Base-by-base conservation (phyloP, 2,113 vertebrate species). In the Benitochromis conjunctus region DNA sequence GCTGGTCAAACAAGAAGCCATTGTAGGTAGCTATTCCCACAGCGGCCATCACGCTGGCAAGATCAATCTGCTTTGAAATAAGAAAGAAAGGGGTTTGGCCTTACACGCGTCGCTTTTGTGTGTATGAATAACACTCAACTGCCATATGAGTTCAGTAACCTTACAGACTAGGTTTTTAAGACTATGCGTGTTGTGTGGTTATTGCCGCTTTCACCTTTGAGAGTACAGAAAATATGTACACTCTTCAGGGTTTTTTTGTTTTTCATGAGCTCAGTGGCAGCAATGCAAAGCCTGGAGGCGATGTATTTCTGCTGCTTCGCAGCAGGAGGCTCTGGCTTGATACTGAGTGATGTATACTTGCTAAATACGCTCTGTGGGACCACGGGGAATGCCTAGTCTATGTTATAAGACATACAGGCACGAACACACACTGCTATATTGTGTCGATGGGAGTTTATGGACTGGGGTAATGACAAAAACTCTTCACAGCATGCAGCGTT, bases 391-490 rank as follows among this genome's bases (percentile, higher is more conserved):
- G 58, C 79, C 38, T 19, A 36, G 36, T 41, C 38, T 80, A 18
- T 86, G 82, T 87, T 79, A 11, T 38, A 78, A 86, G 82, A 69
- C 84, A 62, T 53, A 88, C 57, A 88, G 82, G 74, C 69, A 48
- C 10, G 19, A 74, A 55, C 36, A 62, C 31, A 60, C 66, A 78
- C 77, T 66, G 58, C 43, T 46, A 7, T 69, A 38, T 66, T 86
- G 71, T 86, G 88, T 91, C 24, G 3, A 12, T 89, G 87, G 55
- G 74, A 81, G 86, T 94, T 94, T 93, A 94, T 91, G 88, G 79
- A 81, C 77, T 85, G 83, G 87, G 84, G 21, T 93, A 92, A 92
- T 86, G 90, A 90, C 82, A 84, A 78, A 90, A 84, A 82, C 83
- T 79, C 74, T 58, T 76, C 79, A 69, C 26, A 21, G 55, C n/a